A percentile compares a stretch with the other conserved stretches of the same genome.
Conservation (phyloP, 2,888 invertebrate species). For the Dysmachus trigonus region DNA sequence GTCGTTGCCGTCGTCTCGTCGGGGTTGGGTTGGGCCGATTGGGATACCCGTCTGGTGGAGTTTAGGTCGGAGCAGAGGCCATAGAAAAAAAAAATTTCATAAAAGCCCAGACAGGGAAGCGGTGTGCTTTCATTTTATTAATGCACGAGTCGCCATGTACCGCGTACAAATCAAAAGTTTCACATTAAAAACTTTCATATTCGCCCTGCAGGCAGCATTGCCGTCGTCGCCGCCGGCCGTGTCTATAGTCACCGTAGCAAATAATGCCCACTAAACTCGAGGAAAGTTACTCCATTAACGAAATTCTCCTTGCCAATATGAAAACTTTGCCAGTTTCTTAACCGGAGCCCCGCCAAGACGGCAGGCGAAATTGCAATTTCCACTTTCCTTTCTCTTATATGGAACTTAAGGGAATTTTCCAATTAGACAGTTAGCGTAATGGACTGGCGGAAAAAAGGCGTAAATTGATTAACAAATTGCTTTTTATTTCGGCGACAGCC, state of each 20-base stretch:
- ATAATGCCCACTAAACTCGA: conserved; percentile 45
- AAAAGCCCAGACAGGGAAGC: conserved; percentile 5
- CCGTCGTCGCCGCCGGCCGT: not conserved
- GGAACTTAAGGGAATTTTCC: conserved; percentile 47
- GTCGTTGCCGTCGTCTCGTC: not conserved
- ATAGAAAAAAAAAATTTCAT: not conserved
- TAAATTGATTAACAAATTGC: conserved; percentile 50
- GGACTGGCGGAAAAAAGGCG: conserved; percentile 43
- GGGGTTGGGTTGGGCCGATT: not conserved
- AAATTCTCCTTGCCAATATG: conserved; percentile 49
- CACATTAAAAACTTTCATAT: conserved; percentile 47
- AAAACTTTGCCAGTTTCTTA: conserved; percentile 45
- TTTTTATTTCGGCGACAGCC: conserved; percentile 43
- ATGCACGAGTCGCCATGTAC: conserved; percentile 49
- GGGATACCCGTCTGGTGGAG: not conserved
- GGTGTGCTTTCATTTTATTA: conserved; percentile 46
- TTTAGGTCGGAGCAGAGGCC: not conserved
- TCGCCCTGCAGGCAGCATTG: conserved; percentile 22
- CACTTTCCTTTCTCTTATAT: conserved; percentile 45
- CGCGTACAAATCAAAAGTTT: conserved; percentile 48
- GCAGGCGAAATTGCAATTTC: conserved; percentile 48
- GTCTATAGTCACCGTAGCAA: conserved; percentile 23
- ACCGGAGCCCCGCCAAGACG: conserved; percentile 34
- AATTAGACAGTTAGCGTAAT: conserved; percentile 48
- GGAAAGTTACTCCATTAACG: conserved; percentile 49